Percentiles rank a stretch among this genome's conserved stretches.
phyloP scores from a whole-genome alignment of 2,797 vertebrate species.

The Neopelma chrysocephalum region DNA sequence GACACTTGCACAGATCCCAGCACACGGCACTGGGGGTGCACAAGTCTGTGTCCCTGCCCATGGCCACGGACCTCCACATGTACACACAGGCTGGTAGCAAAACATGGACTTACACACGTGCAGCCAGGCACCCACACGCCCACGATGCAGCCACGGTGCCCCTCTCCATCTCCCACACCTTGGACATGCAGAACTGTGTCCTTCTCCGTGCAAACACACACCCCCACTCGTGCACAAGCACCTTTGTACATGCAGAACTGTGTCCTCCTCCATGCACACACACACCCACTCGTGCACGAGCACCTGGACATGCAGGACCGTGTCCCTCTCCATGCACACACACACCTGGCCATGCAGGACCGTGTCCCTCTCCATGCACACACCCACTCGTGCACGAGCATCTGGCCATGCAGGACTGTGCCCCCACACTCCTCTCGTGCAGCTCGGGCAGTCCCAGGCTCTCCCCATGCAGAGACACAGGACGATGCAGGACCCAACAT shows the following conservation, averaged over 20 bases:
- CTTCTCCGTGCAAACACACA: not conserved
- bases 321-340: not conserved
- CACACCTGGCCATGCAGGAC: not conserved
- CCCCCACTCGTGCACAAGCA: not conserved
- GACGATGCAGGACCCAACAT: rapidly evolving
- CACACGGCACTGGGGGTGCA: rapidly evolving
- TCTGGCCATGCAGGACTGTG: not conserved
- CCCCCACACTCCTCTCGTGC: not conserved
- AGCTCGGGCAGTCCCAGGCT: not conserved
- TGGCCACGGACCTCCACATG: not conserved
- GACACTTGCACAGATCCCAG: not conserved
- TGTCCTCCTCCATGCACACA: not conserved
- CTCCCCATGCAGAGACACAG: not conserved
- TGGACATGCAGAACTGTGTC: not conserved
- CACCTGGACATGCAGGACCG: not conserved
- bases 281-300: not conserved
- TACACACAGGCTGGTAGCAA: not conserved
- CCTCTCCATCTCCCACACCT: not conserved
- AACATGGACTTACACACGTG: not conserved
- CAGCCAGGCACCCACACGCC: not conserved
- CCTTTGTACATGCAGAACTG: not conserved
- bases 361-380: not conserved
- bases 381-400: not conserved
- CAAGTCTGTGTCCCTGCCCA: not conserved
- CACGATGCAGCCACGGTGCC: not conserved